A percentile compares a stretch with the other conserved stretches of the same genome.
Evolutionary conservation across 1,140 invertebrate species (phyloP).

Genomic region (Caenorhabditis latens): DNA sequence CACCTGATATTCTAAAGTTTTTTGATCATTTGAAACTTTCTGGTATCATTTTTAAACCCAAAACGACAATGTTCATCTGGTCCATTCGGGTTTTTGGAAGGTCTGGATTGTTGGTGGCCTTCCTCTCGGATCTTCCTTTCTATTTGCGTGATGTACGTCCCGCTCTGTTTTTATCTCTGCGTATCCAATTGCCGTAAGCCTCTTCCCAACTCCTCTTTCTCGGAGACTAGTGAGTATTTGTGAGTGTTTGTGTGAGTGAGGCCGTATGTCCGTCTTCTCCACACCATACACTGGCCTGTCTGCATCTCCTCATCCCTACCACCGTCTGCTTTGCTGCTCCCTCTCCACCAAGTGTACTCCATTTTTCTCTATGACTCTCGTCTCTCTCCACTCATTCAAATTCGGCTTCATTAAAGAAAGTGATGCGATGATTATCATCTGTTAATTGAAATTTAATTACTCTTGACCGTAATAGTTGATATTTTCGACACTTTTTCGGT

Average conservation of each 20-base stretch:
- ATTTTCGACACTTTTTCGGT: background rate
- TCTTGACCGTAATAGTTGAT: too few species aligned
- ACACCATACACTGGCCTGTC: background rate
- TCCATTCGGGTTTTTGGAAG: background rate
- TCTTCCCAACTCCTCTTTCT: background rate
- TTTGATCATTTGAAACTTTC: too few species aligned
- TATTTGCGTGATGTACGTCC: constrained; percentile 5
- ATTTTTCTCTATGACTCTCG: constrained; percentile 17
- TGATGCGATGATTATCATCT: constrained; percentile 47
- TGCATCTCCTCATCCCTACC: background rate
- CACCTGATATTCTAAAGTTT: too few species aligned
- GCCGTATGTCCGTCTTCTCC: constrained; percentile 26
- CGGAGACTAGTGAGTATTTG: constrained; percentile 26
- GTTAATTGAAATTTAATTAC: constrained; percentile 52
- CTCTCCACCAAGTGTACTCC: background rate
- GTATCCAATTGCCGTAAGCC: background rate
- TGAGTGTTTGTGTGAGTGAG: constrained; percentile 48
- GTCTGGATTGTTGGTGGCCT: constrained; percentile 1
- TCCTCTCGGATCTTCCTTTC: background rate
- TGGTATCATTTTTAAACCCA: background rate
- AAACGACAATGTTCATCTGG: background rate
- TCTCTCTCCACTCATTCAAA: background rate
- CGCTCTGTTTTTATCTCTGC: background rate
- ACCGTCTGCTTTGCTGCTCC: background rate
- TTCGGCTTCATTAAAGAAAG: constrained; percentile 47